These are phyloP conservation scores for Yponomeuta sedellus DNA, from an alignment of 2,888 invertebrate species.

Conservation along the genomic window DNA sequence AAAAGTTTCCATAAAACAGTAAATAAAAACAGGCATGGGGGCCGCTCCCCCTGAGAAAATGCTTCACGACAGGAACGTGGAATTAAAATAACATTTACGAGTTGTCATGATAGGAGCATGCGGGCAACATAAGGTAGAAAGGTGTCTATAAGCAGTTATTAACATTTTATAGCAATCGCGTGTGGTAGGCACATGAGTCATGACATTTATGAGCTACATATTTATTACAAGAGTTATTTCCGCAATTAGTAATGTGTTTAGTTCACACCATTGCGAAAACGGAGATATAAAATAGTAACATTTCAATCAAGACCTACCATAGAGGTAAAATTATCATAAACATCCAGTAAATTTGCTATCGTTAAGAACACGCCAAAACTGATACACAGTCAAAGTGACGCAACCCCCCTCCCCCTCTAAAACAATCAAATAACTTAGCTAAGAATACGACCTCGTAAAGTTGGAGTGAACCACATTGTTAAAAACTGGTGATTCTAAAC, in stretches of 20 bases:
- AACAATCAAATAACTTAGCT: neutral
- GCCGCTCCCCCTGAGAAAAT: constrained; percentile 31
- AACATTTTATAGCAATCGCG: constrained; percentile 2
- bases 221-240: neutral
- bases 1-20: constrained; percentile 43
- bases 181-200: constrained; percentile 4
- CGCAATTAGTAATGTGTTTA: neutral
- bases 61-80: constrained; percentile 4
- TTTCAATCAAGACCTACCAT: neutral
- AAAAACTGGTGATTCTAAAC: too few relatives aligned
- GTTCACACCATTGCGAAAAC: neutral
- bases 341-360: neutral
- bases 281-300: neutral
- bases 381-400: too few relatives aligned
- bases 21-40: constrained; percentile 46
- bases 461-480: too few relatives aligned
- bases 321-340: too few relatives aligned
- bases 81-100: constrained; percentile 16
- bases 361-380: too few relatives aligned
- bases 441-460: too few relatives aligned
- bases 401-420: too few relatives aligned
- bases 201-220: constrained; percentile 1
- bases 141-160: constrained; percentile 7
- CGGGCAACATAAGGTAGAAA: constrained; percentile 11
- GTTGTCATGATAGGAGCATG: constrained; percentile 13